A percentile compares a stretch with the other conserved stretches of the same genome.
Evolutionary conservation across 2,888 invertebrate genomes (phyloP).

Genomic region (Tribolium freemani): DNA sequence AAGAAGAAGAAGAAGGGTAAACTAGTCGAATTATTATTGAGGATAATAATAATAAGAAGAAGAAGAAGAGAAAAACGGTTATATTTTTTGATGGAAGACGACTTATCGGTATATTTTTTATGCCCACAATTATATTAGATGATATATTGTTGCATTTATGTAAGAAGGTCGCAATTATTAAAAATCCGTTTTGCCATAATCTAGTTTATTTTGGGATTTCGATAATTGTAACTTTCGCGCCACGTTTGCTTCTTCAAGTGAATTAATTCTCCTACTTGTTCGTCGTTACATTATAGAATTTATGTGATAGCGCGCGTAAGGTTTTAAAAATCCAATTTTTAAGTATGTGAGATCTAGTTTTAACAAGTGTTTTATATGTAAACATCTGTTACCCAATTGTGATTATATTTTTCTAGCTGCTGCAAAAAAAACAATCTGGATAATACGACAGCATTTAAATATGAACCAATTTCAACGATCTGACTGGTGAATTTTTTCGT

Average conservation of each 20-base stretch:
- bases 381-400: constrained; percentile 43
- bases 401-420: constrained; percentile 36
- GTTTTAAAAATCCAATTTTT: constrained; percentile 36
- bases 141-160: constrained; percentile 35
- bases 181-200: constrained; percentile 23
- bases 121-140: constrained; percentile 17
- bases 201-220: constrained; percentile 1
- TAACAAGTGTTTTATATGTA: constrained; percentile 44
- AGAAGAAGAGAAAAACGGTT: not conserved
- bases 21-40: constrained; percentile 31
- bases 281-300: constrained; percentile 20
- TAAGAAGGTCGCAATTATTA: constrained; percentile 6
- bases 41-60: not conserved
- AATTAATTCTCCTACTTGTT: constrained; percentile 13
- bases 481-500: constrained; percentile 26
- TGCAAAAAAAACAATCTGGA: not conserved
- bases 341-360: constrained; percentile 44
- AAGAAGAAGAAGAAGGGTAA: not conserved
- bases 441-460: constrained; percentile 31
- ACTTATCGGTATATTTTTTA: constrained; percentile 31
- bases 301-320: constrained; percentile 30
- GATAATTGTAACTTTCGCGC: constrained; percentile 11
- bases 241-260: constrained; percentile 1
- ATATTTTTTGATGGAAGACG: constrained; percentile 35
- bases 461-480: constrained; percentile 33